Evolutionary conservation across 2,797 vertebrate genomes (phyloP).

Genomic region (Microctenopoma steveboyesi): DNA sequence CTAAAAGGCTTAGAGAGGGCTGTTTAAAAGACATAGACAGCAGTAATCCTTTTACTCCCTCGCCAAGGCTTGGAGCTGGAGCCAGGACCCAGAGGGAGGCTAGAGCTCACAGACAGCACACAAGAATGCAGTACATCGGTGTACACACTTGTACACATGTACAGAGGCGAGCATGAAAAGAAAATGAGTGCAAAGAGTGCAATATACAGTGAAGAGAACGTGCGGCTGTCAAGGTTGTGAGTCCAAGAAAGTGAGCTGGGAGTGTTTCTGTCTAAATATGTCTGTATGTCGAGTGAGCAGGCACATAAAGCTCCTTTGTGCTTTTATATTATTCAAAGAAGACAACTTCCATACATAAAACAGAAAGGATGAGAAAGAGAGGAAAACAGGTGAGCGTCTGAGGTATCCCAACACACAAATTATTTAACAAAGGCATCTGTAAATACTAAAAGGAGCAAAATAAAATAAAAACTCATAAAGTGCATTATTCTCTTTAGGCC

Average conservation of each 20-base stretch:
- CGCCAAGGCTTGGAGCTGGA: conserved; percentile 46
- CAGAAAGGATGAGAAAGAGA: conserved; percentile 15
- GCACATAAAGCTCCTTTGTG: conserved; percentile 19
- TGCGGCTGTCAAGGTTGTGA: neutral
- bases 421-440: conserved; percentile 31
- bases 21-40: conserved; percentile 78
- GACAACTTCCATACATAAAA: conserved; percentile 34
- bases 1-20: conserved; percentile 78
- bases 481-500: neutral
- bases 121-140: conserved; percentile 30
- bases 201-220: neutral
- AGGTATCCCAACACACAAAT: conserved; percentile 29
- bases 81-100: conserved; percentile 67
- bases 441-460: conserved; percentile 13
- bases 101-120: conserved; percentile 58
- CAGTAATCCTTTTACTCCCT: conserved; percentile 75
- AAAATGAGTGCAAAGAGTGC: neutral
- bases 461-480: conserved; percentile 21
- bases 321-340: conserved; percentile 37
- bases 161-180: conserved; percentile 14
- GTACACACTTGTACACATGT: conserved; percentile 23
- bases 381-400: conserved; percentile 2
- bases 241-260: neutral
- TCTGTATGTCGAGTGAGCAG: neutral
- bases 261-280: conserved; percentile 1